Percentiles rank a stretch among this genome's conserved stretches.
Evolutionary conservation across 2,888 invertebrate genomes (phyloP).

Genomic region (Anthophora plumipes): DNA sequence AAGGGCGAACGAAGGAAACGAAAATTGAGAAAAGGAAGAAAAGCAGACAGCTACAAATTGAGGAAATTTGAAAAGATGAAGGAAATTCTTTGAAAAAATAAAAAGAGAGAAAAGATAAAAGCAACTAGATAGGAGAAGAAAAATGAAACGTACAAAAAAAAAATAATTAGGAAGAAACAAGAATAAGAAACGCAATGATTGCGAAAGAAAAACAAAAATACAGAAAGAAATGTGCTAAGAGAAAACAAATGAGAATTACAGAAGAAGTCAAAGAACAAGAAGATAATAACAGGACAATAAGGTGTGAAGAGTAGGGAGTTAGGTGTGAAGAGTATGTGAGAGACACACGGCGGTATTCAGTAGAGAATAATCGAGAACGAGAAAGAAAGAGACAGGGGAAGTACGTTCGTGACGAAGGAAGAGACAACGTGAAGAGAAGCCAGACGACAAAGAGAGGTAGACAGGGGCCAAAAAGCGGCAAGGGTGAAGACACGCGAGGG

Average conservation of each 20-base stretch:
- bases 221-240: not conserved
- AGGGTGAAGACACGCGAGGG: slow-evolving; percentile 64
- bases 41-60: slow-evolving; percentile 5
- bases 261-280: not conserved
- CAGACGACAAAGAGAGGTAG: slow-evolving; percentile 40
- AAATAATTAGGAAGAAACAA: too few species aligned
- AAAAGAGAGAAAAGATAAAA: not conserved
- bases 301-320: not conserved
- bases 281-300: not conserved
- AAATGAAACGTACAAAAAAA: not conserved
- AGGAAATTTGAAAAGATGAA: slow-evolving; percentile 24
- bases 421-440: slow-evolving; percentile 5
- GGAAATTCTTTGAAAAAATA: not conserved
- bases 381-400: not conserved
- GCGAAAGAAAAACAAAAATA: slow-evolving; percentile 22
- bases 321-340: slow-evolving; percentile 4
- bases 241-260: not conserved
- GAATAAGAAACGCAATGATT: not conserved
- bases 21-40: slow-evolving; percentile 4
- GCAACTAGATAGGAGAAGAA: not conserved
- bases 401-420: not conserved
- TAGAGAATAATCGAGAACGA: slow-evolving; percentile 15
- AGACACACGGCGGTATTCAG: not conserved
- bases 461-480: slow-evolving; percentile 55
- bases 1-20: slow-evolving; percentile 36